Evolutionary conservation across 2,113 vertebrate genomes (phyloP).

Genomic region (Gymnorhina tibicen): DNA sequence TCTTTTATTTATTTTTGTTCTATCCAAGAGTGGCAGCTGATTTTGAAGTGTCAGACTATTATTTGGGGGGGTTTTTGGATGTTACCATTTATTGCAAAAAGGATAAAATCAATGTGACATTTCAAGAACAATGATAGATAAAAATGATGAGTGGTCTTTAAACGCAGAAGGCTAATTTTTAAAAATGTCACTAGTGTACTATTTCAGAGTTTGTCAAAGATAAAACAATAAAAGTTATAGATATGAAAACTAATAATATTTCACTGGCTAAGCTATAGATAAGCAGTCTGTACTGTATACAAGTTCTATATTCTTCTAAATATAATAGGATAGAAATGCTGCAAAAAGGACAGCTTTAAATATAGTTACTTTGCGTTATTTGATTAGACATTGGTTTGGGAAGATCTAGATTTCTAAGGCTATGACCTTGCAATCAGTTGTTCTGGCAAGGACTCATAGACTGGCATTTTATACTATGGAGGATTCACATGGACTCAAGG

Average conservation of each 20-base stretch:
- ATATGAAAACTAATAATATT: slow-evolving; percentile 71
- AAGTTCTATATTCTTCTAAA: slow-evolving; percentile 21
- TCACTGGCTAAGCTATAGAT: slow-evolving; percentile 52
- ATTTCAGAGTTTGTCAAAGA: slow-evolving; percentile 75
- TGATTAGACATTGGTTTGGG: not conserved
- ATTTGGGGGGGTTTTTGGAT: slow-evolving; percentile 55
- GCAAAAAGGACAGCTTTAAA: not conserved
- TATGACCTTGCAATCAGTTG: slow-evolving; percentile 7
- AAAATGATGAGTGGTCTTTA: slow-evolving; percentile 74
- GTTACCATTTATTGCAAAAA: slow-evolving; percentile 75
- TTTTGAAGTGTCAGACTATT: slow-evolving; percentile 72
- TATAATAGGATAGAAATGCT: not conserved
- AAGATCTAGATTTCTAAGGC: slow-evolving; percentile 35
- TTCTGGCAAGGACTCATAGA: not conserved
- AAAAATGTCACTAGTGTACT: slow-evolving; percentile 73
- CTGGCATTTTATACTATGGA: not conserved
- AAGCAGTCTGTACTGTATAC: slow-evolving; percentile 16
- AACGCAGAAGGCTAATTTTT: slow-evolving; percentile 72
- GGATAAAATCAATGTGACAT: slow-evolving; percentile 84
- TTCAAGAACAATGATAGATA: slow-evolving; percentile 76
- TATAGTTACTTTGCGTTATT: not conserved
- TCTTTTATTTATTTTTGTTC: slow-evolving; percentile 75
- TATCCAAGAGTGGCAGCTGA: slow-evolving; percentile 66
- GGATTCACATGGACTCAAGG: not conserved
- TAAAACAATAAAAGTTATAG: slow-evolving; percentile 73